Evolutionary conservation across 2,797 vertebrate genomes (phyloP), one percentile per base, ranked within the genome.

Genomic region (Xerus rutilus): DNA sequence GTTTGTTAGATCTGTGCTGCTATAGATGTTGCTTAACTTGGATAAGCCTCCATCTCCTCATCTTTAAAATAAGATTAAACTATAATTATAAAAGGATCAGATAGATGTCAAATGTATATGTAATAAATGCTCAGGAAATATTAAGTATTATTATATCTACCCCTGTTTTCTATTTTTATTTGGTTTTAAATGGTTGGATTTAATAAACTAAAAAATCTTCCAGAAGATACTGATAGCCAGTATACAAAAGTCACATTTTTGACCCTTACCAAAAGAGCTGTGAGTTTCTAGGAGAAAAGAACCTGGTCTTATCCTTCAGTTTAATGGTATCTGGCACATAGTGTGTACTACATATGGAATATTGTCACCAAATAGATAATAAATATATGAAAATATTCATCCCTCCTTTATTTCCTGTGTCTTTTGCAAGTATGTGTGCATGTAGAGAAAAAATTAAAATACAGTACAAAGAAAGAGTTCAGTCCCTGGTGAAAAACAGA

Each of bases 21-120:
- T 54, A 21, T 88, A 30, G 21, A 93, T n/a, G 7, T 54, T 45
- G 54, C n/a, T 72, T 43, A 62, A 83, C 11, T 84, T 84, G 39
- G 43, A 4, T 35, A 47, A 73, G 21, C 39, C 23, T 79, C n/a
- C 49, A 23, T 65, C 64, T 93, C 69, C 18, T 79, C 49, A 74
- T 73, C 45, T 90, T 72, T 73, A 82, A 89, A 91, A 73, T 73
- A 90, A 91, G 28, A 92, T 59, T 65, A 18, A 92, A 85, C 57
- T 30, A 8, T 64, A 85, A 45, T 76, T 20, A 65, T 5, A 62
- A 65, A 73, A 81, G 62, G 25, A n/a, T 77, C 79, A 39, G 28
- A 64, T 28, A 64, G 28, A 23, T 82, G 14, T 3, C 59, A 77
- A 72, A 39, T 28, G 13, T 3, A 17, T 45, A n/a, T 10, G 62